A percentile compares a stretch with the other conserved stretches of the same genome.
phyloP scores from a whole-genome alignment of 2,888 invertebrate genomes.

The Nemapogon koenigi region DNA sequence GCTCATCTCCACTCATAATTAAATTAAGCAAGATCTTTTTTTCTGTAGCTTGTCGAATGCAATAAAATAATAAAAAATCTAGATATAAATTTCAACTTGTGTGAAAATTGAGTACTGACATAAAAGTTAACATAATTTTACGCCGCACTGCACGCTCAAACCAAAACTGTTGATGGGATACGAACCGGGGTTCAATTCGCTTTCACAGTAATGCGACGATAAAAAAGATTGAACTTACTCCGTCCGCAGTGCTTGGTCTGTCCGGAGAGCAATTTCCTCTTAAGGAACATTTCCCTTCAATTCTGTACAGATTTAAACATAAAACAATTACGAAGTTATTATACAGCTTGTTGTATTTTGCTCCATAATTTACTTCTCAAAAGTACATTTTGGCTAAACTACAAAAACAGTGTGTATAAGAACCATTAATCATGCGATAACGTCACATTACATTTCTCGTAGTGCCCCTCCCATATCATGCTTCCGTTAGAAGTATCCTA shows the following conservation, averaged over 20 bases:
- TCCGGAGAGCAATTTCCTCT: conserved; percentile 8
- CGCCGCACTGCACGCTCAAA: conserved; percentile 41
- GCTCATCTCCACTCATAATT: neutral
- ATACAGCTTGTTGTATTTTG: no score
- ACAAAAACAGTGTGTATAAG: no score
- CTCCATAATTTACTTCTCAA: no score
- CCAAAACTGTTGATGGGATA: conserved; percentile 31
- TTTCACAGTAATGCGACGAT: conserved; percentile 46
- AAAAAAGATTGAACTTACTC: conserved; percentile 58
- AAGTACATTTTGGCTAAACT: no score
- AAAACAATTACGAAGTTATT: no score
- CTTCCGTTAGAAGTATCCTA: no score
- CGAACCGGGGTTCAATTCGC: conserved; percentile 43
- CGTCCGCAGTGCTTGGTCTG: conserved; percentile 30
- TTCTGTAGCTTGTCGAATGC: no score
- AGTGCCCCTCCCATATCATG: no score
- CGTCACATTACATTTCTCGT: conserved; percentile 6
- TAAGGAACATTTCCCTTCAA: conserved; percentile 1
- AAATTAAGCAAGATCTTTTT: neutral
- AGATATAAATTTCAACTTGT: neutral
- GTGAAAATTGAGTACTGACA: neutral
- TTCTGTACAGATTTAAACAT: conserved; percentile 1
- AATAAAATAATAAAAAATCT: neutral
- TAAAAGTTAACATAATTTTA: conserved; percentile 53
- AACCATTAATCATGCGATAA: conserved; percentile 8